phyloP scores from a whole-genome alignment of 1,140 invertebrate genomes.

The Hestina assimilis region DNA sequence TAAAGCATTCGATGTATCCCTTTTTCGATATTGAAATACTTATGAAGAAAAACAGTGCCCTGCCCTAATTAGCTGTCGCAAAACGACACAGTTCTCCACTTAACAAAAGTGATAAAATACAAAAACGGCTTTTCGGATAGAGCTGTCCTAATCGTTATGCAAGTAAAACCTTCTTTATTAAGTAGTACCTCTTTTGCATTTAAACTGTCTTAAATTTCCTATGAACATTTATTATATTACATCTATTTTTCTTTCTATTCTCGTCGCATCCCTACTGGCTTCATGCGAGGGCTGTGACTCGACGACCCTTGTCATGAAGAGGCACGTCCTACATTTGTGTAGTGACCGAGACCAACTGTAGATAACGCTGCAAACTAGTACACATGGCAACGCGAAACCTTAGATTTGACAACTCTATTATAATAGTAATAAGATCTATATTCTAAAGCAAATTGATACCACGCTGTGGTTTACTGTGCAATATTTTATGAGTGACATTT shows the following conservation, averaged over 20 bases:
- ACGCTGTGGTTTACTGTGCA: constrained; percentile 5
- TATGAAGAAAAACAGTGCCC: no score
- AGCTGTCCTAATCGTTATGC: no score
- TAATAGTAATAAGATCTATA: not conserved
- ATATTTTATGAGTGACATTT: constrained; percentile 27
- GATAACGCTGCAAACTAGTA: constrained; percentile 22
- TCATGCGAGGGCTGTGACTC: constrained; percentile 20
- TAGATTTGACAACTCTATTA: not conserved
- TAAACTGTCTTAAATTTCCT: not conserved
- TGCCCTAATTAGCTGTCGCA: no score
- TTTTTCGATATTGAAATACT: no score
- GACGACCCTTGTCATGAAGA: constrained; percentile 53
- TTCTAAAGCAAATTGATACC: not conserved
- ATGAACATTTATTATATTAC: not conserved
- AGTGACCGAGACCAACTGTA: constrained; percentile 37
- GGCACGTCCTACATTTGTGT: constrained; percentile 51
- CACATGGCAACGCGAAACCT: not conserved
- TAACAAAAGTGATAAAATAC: no score
- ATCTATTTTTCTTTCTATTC: constrained; percentile 5
- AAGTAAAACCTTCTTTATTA: no score
- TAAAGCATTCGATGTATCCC: no score
- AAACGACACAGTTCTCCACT: no score
- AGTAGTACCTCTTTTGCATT: not conserved
- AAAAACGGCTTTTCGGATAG: no score
- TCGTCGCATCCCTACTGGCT: constrained; percentile 12